phyloP scores from a whole-genome alignment of 2,797 vertebrate genomes.

The Cygnus olor region DNA sequence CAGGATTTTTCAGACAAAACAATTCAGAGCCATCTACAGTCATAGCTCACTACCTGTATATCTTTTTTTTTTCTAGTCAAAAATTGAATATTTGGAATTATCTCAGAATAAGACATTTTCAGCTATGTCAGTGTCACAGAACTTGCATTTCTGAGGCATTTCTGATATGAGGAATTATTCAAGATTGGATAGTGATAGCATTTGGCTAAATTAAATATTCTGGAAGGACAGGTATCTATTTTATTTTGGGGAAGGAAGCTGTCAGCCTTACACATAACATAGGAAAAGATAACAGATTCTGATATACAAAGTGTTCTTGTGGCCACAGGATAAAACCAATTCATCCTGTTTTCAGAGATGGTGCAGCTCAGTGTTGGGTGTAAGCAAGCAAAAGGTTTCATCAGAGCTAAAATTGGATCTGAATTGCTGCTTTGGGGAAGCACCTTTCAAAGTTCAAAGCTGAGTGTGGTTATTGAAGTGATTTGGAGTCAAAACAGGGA shows the following conservation, averaged over 20 bases:
- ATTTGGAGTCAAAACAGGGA: background rate
- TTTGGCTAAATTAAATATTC: background rate
- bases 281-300: background rate
- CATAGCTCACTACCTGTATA: background rate
- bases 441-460: background rate
- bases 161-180: background rate
- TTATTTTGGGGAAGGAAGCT: background rate
- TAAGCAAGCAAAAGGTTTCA: background rate
- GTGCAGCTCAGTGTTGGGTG: background rate
- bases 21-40: background rate
- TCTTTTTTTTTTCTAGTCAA: background rate
- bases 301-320: background rate
- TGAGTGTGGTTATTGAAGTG: background rate
- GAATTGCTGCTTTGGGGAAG: background rate
- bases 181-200: background rate
- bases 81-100: background rate
- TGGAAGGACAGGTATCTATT: background rate
- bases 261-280: background rate
- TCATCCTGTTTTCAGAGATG: background rate
- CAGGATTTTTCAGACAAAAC: background rate
- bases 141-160: background rate
- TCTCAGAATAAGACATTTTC: background rate
- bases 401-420: background rate
- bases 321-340: background rate
- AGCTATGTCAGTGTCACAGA: background rate